Evolutionary conservation across 2,888 invertebrate genomes (phyloP), one percentile per base, ranked within the genome.

Genomic region (Periphyllus acericola): DNA sequence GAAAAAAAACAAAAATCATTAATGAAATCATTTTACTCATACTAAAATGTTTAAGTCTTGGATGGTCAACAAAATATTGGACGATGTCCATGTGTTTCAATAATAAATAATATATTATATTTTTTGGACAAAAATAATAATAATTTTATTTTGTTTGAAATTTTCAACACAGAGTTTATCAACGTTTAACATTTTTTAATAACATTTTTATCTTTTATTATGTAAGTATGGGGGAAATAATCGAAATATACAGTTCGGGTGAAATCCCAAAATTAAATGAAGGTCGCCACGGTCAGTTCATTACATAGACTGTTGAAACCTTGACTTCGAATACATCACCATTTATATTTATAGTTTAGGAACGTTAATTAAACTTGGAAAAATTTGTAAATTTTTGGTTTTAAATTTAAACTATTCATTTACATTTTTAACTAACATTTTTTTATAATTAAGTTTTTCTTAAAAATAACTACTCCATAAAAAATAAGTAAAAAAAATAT

Each of bases 211-310:
- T 32, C 8, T 17, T 52, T 55, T 17, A 74, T 36, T 19, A 60
- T 11, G 21, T 66, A 66, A 11, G 21, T 66, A 66, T 32, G 32
- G 17, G 9, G 32, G 46, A 60, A 66, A 84, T 66, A 66, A 40
- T 66, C 60, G 29, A 76, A 66, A 76, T 76, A 84, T 66, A 76
- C 34, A 60, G 17, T 72, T 36, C 79, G 71, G 55, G 32, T 74
- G 36, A 40, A 55, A 72, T 86, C 80, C 74, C 60, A 80, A 86
- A 86, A 60, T 86, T 80, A 86, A 86, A 86, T 17, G 86, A 86
- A 86, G 79, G 80, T 86, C 80, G 80, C 40, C 80, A 80, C 72
- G 79, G 80, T 86, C 55, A 80, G 36, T 72, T 86, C 29, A 60
- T 72, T 55, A 74, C 52, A 60, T 40, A 86, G 40, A 71, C 52